phyloP scores from a whole-genome alignment of 2,797 vertebrate genomes.

The Cryptoprocta ferox region DNA sequence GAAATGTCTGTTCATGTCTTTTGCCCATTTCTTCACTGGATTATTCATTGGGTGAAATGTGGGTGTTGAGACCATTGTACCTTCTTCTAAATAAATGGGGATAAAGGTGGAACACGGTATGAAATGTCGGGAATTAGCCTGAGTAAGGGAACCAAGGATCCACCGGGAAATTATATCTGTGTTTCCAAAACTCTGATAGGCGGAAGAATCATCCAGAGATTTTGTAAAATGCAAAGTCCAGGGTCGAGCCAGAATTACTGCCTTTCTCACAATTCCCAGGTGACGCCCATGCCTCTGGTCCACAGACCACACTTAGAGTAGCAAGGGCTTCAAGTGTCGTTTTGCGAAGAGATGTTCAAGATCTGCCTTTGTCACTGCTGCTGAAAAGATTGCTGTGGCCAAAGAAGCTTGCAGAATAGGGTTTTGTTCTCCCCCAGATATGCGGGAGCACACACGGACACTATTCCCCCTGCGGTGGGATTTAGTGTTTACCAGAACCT shows the following conservation, averaged over 20 bases:
- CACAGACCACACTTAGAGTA: not conserved
- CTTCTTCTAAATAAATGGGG: not conserved
- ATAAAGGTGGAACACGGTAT: not conserved
- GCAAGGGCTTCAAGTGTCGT: not conserved
- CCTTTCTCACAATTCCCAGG: not conserved
- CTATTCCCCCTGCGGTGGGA: not conserved
- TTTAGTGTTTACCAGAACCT: not conserved
- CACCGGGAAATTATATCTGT: not conserved
- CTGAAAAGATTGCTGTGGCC: not conserved
- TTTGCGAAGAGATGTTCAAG: not conserved
- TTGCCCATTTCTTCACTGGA: too few relatives aligned
- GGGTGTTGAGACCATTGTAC: not conserved
- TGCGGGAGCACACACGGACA: not conserved
- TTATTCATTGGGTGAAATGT: too few relatives aligned
- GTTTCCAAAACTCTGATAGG: not conserved
- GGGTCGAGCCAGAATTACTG: not conserved
- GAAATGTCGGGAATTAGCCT: not conserved
- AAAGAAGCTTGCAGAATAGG: not conserved
- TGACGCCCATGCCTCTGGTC: not conserved
- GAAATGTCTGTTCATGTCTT: too few relatives aligned
- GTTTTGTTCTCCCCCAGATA: not conserved
- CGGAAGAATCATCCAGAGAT: not conserved
- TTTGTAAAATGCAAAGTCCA: not conserved
- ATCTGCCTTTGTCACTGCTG: not conserved
- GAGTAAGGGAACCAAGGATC: not conserved